Evolutionary conservation across 2,888 invertebrate species (phyloP), one percentile per base, ranked within the genome.

Genomic region (Drosophila neotestacea): DNA sequence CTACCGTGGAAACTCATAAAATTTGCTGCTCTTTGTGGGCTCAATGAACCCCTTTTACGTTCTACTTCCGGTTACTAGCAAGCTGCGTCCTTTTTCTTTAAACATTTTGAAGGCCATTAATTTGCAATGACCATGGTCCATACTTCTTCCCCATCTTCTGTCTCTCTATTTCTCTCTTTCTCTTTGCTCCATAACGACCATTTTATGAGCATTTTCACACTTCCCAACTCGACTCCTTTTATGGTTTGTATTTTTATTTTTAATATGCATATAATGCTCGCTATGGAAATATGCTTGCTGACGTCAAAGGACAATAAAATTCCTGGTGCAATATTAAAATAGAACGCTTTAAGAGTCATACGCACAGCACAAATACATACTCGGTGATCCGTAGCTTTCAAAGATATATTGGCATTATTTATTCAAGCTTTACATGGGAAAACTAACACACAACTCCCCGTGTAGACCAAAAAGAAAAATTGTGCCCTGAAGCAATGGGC

Each of bases 1-100:
- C 81, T 61, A 68, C 71, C 59, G 85, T 83, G 51, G 74, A 84
- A 88, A 84, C 87, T 86, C 90, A 88, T 86, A 88, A 89, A 89
- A 89, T 69, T 74, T 71, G 73, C 56, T 62, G 70, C 73, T 74
- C 89, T 73, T 88, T 79, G 79, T 76, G 77, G 61, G 70, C 77
- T 56, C 85, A 62, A 81, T 84, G 87, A 85, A 81, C 64, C 79
- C 70, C 63, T 70, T 22, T 34, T n/a, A 28, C 36, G 48, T 13
- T 54, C 38, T 38, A 39, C 66, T 67, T 67, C 47, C 61, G 61
- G 11, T 39, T 42, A 4, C 34, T 41, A 10, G 44, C 73, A 4
- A 73, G 63, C 71, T 65, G 64, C 54, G 32, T 67, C 66, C 46
- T 50, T 62, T 73, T 73, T 55, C 59, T 56, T 81, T 72, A 71